Percentiles rank a stretch among this genome's conserved stretches.
Evolutionary conservation across 2,888 invertebrate genomes (phyloP).

Genomic region (Crocallis elinguaria): DNA sequence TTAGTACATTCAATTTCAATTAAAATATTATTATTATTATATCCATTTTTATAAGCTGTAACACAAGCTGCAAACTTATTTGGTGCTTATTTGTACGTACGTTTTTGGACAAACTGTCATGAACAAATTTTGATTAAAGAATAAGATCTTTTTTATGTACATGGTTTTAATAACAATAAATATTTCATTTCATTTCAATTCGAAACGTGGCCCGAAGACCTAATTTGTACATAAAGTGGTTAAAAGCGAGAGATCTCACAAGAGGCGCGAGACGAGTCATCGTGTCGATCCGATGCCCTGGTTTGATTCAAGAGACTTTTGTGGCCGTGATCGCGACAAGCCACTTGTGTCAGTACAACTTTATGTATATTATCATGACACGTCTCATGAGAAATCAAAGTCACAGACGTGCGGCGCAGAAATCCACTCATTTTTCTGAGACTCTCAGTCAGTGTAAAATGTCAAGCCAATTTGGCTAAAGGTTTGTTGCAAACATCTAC

Average conservation of each 20-base stretch:
- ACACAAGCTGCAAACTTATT: too few relatives aligned
- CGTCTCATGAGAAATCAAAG: slow-evolving; percentile 50
- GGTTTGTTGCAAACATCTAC: too few relatives aligned
- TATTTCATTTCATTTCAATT: too few relatives aligned
- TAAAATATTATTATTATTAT: too few relatives aligned
- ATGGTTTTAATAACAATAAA: too few relatives aligned
- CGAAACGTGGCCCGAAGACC: slow-evolving; percentile 8
- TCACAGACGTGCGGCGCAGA: not conserved
- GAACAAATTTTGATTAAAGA: too few relatives aligned
- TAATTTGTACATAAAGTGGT: slow-evolving; percentile 22
- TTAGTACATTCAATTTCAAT: too few relatives aligned
- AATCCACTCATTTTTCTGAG: not conserved
- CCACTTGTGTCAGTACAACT: slow-evolving; percentile 50
- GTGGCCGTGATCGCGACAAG: slow-evolving; percentile 47
- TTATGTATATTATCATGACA: slow-evolving; percentile 58
- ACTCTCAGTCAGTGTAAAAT: not conserved
- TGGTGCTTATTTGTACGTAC: too few relatives aligned
- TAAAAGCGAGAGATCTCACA: slow-evolving; percentile 21
- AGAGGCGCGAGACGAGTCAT: slow-evolving; percentile 37
- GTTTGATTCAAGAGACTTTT: slow-evolving; percentile 57
- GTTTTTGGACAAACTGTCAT: too few relatives aligned
- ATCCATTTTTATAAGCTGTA: too few relatives aligned
- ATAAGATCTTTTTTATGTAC: too few relatives aligned
- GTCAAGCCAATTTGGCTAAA: too few relatives aligned
- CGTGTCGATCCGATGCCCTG: slow-evolving; percentile 63